Conservation (phyloP, 2,797 vertebrate genomes). For the Tragelaphus eurycerus region DNA sequence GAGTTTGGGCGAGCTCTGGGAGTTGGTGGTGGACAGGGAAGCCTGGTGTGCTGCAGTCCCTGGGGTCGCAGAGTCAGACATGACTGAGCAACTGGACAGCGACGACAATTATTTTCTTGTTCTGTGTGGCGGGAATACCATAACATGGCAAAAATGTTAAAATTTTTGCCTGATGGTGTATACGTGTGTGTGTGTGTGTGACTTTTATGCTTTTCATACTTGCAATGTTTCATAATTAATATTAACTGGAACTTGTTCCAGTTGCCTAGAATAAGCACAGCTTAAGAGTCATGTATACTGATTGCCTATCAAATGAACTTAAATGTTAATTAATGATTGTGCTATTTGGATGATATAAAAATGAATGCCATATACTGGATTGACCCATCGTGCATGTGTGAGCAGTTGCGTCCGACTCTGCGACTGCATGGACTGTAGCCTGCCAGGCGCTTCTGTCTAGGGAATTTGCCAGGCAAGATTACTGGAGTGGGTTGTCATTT, state of each 20-base stretch:
- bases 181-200: not conserved
- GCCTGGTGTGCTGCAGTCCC: not conserved
- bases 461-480: not conserved
- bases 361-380: not conserved
- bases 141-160: not conserved
- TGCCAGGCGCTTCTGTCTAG: not conserved
- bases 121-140: not conserved
- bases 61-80: not conserved
- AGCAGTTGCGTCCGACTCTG: accelerated
- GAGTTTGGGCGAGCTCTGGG: not conserved
- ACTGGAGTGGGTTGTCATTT: not conserved
- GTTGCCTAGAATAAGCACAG: not conserved
- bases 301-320: not conserved
- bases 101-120: not conserved
- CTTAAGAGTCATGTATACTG: not conserved
- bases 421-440: not conserved
- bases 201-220: not conserved
- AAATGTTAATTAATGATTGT: not conserved
- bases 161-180: not conserved
- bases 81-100: not conserved
- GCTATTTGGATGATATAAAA: not conserved
- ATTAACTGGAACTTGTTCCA: not conserved
- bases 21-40: not conserved
- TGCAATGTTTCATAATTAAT: not conserved
- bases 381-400: not conserved